Base-by-base conservation (phyloP, 2,113 vertebrate genomes). In the Pomatorhinus ruficollis region DNA sequence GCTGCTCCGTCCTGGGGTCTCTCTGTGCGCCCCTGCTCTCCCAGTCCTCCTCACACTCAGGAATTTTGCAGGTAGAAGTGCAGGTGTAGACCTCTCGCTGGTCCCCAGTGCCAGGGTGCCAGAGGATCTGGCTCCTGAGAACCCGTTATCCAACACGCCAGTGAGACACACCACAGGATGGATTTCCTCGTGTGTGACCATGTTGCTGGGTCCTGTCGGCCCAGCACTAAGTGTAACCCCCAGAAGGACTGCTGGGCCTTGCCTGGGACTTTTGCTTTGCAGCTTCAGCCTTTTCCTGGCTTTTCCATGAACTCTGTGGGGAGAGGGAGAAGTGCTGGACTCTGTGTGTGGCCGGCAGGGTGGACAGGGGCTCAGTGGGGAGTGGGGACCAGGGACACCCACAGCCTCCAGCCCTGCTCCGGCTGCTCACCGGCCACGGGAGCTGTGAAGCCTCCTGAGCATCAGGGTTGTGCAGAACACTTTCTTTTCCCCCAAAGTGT, bases 1-100 rank as follows among this genome's bases (percentile, higher is more conserved):
- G 77, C 68, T 33, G 40, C 28, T 28, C 69, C 47, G 22, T 30
- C 54, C 37, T 1, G 2, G 4, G 31, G 12, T 65, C 66, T n/a
- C 49, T n/a, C 12, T 0, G 1, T 85, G 83, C 16, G 12, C 21
- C 22, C 8, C 21, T 4, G n/a, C 28, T 33, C 15, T 39, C 63
- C 52, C 0, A 0, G 4, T 35, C 15, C 44, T 70, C 53, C 47
- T 47, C 1, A 0, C 6, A 0, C 28, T 15, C 2, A 31, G 31
- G 44, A 20, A 4, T 61, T 45, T 30, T n/a, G 11, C 23, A 31
- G 69, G 75, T 11, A 0, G 27, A 19, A 25, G 31, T 6, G 12
- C 63, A 12, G n/a, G 21, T 4, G 11, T 1, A 5, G 89, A 28
- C 3, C 18, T 10, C 35, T 64, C 2, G 3, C 57, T 69, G 13